phyloP scores from a whole-genome alignment of 2,888 invertebrate species.

The Dorcus hopei region DNA sequence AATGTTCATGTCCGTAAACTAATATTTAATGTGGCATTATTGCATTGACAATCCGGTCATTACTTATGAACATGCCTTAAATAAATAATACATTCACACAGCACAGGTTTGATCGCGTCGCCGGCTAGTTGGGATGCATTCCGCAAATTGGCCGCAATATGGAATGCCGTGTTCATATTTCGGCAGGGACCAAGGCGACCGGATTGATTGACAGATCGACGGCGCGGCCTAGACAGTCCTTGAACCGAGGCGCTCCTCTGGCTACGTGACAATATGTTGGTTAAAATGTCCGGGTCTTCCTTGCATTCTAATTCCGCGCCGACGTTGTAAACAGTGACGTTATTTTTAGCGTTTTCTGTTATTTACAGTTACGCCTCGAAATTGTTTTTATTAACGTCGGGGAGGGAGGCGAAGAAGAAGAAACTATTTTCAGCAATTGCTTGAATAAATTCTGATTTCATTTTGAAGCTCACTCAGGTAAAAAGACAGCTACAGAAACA shows the following conservation, averaged over 20 bases:
- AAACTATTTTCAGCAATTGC: too few relatives aligned
- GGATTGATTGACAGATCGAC: conserved; percentile 32
- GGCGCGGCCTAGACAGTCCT: conserved; percentile 34
- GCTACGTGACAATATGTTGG: conserved; percentile 23
- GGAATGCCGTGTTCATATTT: conserved; percentile 30
- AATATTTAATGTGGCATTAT: background rate
- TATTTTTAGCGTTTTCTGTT: too few relatives aligned
- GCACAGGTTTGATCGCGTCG: background rate
- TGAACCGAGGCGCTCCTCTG: conserved; percentile 28
- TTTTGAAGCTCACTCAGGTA: too few relatives aligned
- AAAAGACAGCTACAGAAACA: too few relatives aligned
- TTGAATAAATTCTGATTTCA: too few relatives aligned
- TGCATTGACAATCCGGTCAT: background rate
- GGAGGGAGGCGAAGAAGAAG: too few relatives aligned
- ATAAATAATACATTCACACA: conserved; percentile 1
- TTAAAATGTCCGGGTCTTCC: conserved; percentile 20
- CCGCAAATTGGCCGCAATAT: conserved; percentile 26
- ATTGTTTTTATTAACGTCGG: too few relatives aligned
- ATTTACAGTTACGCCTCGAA: too few relatives aligned
- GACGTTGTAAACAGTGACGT: too few relatives aligned
- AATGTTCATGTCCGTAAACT: background rate
- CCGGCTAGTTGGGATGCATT: conserved; percentile 19
- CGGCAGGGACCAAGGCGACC: conserved; percentile 25
- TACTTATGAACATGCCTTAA: conserved; percentile 1
- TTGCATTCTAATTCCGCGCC: background rate